Base-by-base conservation (phyloP, 2,888 invertebrate species). In the Clitarchus hookeri region DNA sequence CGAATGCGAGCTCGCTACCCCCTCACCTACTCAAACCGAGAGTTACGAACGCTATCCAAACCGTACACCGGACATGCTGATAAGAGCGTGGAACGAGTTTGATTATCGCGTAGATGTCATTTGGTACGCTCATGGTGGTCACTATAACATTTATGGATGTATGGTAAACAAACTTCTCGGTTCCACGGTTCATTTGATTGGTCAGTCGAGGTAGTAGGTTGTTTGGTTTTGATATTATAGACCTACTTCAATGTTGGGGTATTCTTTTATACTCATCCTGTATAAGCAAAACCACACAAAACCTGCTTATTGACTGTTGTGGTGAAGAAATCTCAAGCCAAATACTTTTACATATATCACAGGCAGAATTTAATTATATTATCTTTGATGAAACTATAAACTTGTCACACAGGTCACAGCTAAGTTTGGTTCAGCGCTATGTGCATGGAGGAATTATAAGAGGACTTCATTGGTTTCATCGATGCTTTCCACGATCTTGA, bases 221-320 rank as follows among this genome's bases (percentile, higher is more conserved):
- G n/a, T n/a, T n/a, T n/a, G n/a, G n/a, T n/a, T n/a, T n/a, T n/a
- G n/a, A n/a, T n/a, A n/a, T n/a, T n/a, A n/a, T n/a, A n/a, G n/a
- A n/a, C n/a, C n/a, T n/a, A n/a, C n/a, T n/a, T n/a, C n/a, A n/a
- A n/a, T n/a, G n/a, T n/a, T n/a, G n/a, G n/a, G n/a, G 88, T 77
- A 89, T 88, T 16, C n/a, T n/a, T n/a, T n/a, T n/a, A 90, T n/a
- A n/a, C n/a, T n/a, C n/a, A n/a, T n/a, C n/a, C n/a, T n/a, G n/a
- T n/a, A n/a, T n/a, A n/a, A n/a, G 89, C 83, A 90, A 90, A 88
- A 88, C 89, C 8, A 89, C 87, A 27, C 89, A 90, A 88, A 90
- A 90, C 87, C 87, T 89, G 85, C 65, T 90, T n/a, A 90, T 90
- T 83, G 87, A 89, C 25, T 86, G 86, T 36, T 89, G 87, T 83